phyloP scores from a whole-genome alignment of 2,113 vertebrate genomes.

The Nothoprocta pentlandii region DNA sequence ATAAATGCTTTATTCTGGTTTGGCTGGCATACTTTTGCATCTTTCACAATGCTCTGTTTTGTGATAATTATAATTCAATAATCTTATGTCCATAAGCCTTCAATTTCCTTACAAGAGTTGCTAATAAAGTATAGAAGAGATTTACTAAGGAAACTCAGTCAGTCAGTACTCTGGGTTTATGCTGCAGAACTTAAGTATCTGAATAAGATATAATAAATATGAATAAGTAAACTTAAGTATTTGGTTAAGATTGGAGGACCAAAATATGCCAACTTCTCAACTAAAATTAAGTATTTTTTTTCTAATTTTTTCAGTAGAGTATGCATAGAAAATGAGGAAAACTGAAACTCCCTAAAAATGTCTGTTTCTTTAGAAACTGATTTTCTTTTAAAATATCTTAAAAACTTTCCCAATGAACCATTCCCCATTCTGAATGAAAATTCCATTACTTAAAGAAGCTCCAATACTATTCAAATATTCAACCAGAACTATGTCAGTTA shows the following conservation, averaged over 20 bases:
- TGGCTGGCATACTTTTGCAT: neutral
- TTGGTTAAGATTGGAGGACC: neutral
- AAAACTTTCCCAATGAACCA: neutral
- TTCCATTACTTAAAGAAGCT: neutral
- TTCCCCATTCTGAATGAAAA: neutral
- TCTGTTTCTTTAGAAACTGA: neutral
- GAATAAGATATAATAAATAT: neutral
- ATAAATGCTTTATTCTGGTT: neutral
- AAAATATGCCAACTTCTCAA: neutral
- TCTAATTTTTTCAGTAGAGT: neutral
- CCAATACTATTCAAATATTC: neutral
- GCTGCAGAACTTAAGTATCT: neutral
- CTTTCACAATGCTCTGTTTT: neutral
- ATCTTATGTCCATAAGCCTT: neutral
- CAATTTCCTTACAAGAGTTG: neutral
- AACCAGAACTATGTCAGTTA: conserved; percentile 59
- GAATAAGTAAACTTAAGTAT: neutral
- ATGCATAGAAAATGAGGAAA: neutral
- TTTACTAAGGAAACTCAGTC: neutral
- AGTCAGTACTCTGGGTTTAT: neutral
- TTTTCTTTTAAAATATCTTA: neutral
- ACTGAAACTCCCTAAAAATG: neutral
- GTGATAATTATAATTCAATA: neutral
- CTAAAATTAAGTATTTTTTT: neutral
- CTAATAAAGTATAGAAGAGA: neutral